Conservation (phyloP, 2,888 invertebrate genomes). For the Miltochrista miniata region DNA sequence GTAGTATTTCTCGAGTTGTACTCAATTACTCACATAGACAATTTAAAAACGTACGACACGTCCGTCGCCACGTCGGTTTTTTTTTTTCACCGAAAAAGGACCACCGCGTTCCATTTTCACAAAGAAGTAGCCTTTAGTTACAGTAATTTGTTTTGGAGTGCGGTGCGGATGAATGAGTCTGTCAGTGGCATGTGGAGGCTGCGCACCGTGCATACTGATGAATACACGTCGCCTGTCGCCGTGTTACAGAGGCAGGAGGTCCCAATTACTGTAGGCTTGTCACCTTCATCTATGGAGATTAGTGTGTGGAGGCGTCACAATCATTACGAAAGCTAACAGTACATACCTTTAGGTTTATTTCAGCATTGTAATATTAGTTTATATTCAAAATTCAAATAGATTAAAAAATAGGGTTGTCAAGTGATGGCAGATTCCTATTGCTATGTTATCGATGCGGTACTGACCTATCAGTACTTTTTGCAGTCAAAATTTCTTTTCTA, state of each 20-base stretch:
- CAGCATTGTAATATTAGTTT: too few relatives aligned
- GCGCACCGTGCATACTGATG: slow-evolving; percentile 65
- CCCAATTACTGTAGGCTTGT: slow-evolving; percentile 57
- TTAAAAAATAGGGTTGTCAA: too few relatives aligned
- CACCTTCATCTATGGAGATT: slow-evolving; percentile 41
- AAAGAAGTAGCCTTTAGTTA: slow-evolving; percentile 54
- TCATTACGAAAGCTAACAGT: neutral
- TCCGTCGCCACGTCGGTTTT: slow-evolving; percentile 36
- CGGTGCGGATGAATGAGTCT: slow-evolving; percentile 62
- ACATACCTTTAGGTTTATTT: too few relatives aligned
- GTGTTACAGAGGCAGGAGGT: slow-evolving; percentile 44
- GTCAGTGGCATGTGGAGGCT: slow-evolving; percentile 46
- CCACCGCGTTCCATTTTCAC: slow-evolving; percentile 52
- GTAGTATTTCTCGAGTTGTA: slow-evolving; percentile 33
- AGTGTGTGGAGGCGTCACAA: too few relatives aligned
- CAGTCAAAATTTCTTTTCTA: too few relatives aligned
- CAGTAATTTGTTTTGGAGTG: slow-evolving; percentile 72
- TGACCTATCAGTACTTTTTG: too few relatives aligned
- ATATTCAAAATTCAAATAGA: too few relatives aligned
- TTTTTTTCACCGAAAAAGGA: slow-evolving; percentile 57
- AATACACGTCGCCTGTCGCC: slow-evolving; percentile 29
- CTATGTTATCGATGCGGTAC: too few relatives aligned
- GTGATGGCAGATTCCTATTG: too few relatives aligned
- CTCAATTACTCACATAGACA: slow-evolving; percentile 59
- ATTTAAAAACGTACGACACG: slow-evolving; percentile 48